Evolutionary conservation across 2,888 invertebrate genomes (phyloP).

Genomic region (Rhaphigaster nebulosa): DNA sequence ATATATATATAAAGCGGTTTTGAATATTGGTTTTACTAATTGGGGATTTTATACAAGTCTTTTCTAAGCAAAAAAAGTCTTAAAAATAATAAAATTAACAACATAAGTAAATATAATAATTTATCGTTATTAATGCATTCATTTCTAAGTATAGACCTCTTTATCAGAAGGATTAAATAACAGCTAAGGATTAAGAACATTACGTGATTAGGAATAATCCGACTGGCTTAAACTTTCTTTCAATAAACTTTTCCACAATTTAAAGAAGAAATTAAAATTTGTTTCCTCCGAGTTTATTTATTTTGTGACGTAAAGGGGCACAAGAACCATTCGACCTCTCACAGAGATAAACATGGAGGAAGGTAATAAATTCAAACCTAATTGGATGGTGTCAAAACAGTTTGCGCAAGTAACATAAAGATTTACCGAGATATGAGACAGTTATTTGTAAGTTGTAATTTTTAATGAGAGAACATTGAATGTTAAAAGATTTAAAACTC

Average conservation of each 20-base stretch:
- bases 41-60: too few relatives aligned
- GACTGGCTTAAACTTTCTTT: background rate
- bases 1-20: too few relatives aligned
- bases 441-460: background rate
- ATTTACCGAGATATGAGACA: background rate
- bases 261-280: background rate
- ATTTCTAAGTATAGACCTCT: background rate
- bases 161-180: background rate
- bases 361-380: conserved; percentile 39
- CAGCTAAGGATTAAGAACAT: background rate
- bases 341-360: background rate
- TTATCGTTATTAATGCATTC: background rate
- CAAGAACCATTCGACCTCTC: background rate
- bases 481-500: background rate
- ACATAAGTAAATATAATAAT: too few relatives aligned
- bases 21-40: too few relatives aligned
- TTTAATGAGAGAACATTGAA: background rate
- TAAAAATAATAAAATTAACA: too few relatives aligned
- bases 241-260: background rate
- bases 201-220: background rate
- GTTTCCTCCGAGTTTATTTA: background rate
- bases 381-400: conserved; percentile 2
- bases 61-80: too few relatives aligned
- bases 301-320: background rate
- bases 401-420: background rate